Evolutionary conservation across 53 echinoderm and acorn worm species (phyloP), one percentile per base, ranked within the genome.

Genomic region (Holothuria leucospilota): DNA sequence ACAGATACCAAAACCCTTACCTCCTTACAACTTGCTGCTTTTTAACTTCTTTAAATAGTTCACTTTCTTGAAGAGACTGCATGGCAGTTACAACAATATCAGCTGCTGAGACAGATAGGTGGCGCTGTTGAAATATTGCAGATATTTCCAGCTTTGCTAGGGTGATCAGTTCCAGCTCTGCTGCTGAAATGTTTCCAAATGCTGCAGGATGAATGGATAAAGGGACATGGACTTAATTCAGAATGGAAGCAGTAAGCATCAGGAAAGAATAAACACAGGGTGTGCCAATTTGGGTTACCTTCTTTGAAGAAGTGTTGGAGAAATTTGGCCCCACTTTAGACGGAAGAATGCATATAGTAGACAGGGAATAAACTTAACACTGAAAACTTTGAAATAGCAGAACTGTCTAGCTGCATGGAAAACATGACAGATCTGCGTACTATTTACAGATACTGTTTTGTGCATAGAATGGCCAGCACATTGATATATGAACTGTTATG

Each of bases 121-220:
- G 98, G 68, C 88, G 88, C 92, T 97, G 92, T 42, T 93, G 82
- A 65, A 90, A 84, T 63, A 97, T 89, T 29, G 86, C 81, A 13
- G 95, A 91, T 20, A 95, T 75, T 87, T 97, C 98, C 52, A 97
- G 87, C 82, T 95, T 93, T 66, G 95, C 93, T 25, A 95, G 84
- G 61, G 92, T 92, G 40, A 97, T 87, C 62, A 97, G 59, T 39
- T 97, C 98, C 39, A 97, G 82, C 82, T 97, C 97, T 46, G 98
- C 93, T n/a, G 98, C 98, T 41, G 95, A 89, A 27, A 95, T 86
- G 23, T 72, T 87, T 28, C 72, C 88, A 30, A 87, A 84, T 7
- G 86, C 95, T 95, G 72, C 20, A 29, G 13, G 9, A 20, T 13
- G 8, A 75, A 85, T 27, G 0, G 20, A 26, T 5, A 40, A 23